Evolutionary conservation across 1,140 invertebrate species (phyloP).

Genomic region (Diorhabda elongata): DNA sequence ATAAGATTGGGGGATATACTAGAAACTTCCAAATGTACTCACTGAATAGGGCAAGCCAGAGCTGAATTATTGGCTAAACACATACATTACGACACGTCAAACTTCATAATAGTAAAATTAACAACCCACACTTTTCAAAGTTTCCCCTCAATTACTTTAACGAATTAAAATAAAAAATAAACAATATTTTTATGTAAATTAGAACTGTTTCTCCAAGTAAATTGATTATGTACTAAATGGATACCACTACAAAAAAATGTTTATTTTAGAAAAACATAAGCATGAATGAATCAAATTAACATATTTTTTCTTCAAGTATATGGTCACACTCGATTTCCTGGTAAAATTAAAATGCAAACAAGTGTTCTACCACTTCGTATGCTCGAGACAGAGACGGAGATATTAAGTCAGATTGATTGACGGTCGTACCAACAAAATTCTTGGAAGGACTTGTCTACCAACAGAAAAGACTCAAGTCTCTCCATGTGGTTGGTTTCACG

Average conservation of each 20-base stretch:
- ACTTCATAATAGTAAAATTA: too few relatives aligned
- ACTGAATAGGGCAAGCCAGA: too few relatives aligned
- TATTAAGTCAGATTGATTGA: conserved; percentile 1
- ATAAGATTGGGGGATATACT: too few relatives aligned
- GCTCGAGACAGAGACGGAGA: neutral
- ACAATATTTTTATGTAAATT: too few relatives aligned
- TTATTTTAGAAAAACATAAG: neutral
- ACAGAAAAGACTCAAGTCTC: neutral
- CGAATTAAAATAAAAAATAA: too few relatives aligned
- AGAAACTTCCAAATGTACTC: too few relatives aligned
- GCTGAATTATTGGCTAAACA: too few relatives aligned
- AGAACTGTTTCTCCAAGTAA: too few relatives aligned
- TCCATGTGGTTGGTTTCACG: conserved; percentile 15
- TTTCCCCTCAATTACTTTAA: too few relatives aligned
- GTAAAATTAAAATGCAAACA: conserved; percentile 9
- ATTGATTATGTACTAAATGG: too few relatives aligned
- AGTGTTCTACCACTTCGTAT: conserved; percentile 5
- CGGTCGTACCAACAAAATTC: conserved; percentile 15
- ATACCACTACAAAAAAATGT: neutral
- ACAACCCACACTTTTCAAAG: too few relatives aligned
- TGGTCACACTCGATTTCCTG: neutral
- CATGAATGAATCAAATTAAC: neutral
- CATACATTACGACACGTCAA: too few relatives aligned
- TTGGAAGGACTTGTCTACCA: conserved; percentile 11
- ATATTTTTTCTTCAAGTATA: neutral